Percentiles rank a stretch among this genome's conserved stretches.
Evolutionary conservation across 2,888 invertebrate genomes (phyloP).

Genomic region (Apamea crenata): DNA sequence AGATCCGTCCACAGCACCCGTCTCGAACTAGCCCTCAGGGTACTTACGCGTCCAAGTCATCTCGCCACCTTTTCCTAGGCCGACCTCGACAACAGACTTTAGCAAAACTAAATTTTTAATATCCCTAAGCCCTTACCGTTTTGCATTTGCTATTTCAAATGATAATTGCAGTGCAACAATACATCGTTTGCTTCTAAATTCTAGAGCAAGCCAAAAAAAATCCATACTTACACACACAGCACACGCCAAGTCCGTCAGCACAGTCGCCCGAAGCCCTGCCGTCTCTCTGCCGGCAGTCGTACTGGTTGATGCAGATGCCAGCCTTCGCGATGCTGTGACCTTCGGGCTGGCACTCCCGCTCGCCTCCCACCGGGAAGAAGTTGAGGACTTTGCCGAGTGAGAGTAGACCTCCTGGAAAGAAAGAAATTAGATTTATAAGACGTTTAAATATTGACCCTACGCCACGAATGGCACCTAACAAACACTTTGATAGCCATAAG

Average conservation of each 20-base stretch:
- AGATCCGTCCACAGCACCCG: neutral
- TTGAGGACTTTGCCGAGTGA: conserved; percentile 92
- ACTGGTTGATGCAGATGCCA: conserved; percentile 95
- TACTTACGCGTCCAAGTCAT: neutral
- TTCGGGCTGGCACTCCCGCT: conserved; percentile 94
- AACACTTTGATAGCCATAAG: neutral
- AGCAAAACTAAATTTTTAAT: neutral
- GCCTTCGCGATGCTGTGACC: conserved; percentile 92
- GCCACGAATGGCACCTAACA: neutral
- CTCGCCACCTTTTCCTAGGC: neutral
- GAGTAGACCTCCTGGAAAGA: conserved; percentile 77
- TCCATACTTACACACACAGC: conserved; percentile 94
- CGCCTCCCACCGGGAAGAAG: conserved; percentile 95
- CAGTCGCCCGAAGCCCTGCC: conserved; percentile 93
- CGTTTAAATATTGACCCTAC: neutral
- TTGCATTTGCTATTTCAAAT: neutral
- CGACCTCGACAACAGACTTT: neutral
- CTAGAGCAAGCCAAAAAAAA: neutral
- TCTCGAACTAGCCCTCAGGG: neutral
- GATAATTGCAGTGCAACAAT: neutral
- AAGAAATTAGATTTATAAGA: neutral
- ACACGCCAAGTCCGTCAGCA: conserved; percentile 95
- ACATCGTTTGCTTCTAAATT: neutral
- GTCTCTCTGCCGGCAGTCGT: conserved; percentile 94
- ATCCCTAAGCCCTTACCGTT: neutral